These are phyloP conservation scores for Rhingia campestris DNA, from an alignment of 2,888 invertebrate genomes.

Conservation along the genomic window DNA sequence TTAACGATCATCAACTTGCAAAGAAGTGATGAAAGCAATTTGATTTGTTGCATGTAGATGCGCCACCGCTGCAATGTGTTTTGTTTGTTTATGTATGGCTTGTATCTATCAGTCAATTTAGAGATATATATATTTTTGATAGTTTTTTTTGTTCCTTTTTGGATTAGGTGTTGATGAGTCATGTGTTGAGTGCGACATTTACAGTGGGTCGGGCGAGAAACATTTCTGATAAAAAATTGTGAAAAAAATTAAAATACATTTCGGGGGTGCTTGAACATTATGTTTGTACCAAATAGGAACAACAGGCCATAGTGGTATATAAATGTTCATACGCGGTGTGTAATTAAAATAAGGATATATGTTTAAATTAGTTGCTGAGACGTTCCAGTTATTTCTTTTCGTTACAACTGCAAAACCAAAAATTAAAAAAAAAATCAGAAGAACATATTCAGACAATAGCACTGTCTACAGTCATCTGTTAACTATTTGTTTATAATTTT, in stretches of 20 bases:
- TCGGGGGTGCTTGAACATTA: neutral
- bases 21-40: conserved; percentile 62
- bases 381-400: too few species aligned
- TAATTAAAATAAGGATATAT: too few species aligned
- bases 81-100: conserved; percentile 43
- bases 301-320: too few species aligned
- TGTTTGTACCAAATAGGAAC: too few species aligned
- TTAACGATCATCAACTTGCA: conserved; percentile 38
- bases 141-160: conserved; percentile 14
- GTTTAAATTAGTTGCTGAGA: too few species aligned
- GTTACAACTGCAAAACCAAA: too few species aligned
- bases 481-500: too few species aligned
- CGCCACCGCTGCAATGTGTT: neutral
- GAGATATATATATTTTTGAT: conserved; percentile 19
- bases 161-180: conserved; percentile 44
- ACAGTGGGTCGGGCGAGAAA: neutral
- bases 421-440: too few species aligned
- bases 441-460: too few species aligned
- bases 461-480: too few species aligned
- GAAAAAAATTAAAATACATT: neutral
- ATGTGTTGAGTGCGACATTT: conserved; percentile 10
- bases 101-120: conserved; percentile 50
- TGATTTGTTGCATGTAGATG: conserved; percentile 47
- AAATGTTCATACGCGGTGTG: too few species aligned
- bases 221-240: neutral